phyloP scores from a whole-genome alignment of 2,113 vertebrate species.

The Tyto alba region DNA sequence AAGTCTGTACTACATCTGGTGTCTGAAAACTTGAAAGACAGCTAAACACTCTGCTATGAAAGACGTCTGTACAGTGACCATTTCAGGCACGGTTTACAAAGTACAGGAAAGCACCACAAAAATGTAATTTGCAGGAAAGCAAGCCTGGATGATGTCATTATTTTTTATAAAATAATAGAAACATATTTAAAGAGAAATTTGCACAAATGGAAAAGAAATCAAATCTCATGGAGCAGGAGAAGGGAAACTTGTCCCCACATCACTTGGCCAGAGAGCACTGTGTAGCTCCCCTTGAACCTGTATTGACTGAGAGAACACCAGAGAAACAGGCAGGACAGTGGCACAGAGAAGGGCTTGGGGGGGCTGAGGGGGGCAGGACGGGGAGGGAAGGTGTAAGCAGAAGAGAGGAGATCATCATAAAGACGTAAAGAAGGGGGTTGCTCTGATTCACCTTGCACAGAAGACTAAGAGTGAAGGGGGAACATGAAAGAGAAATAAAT shows the following conservation, averaged over 20 bases:
- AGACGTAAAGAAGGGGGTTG: neutral
- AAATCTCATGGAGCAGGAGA: neutral
- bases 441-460: neutral
- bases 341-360: neutral
- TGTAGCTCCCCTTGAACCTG: accelerated
- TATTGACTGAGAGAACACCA: neutral
- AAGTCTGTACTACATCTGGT: neutral
- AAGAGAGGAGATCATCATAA: neutral
- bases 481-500: neutral
- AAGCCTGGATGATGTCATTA: neutral
- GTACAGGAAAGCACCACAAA: neutral
- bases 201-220: neutral
- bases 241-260: neutral
- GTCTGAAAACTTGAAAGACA: neutral
- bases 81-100: neutral
- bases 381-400: no score
- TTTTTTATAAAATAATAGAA: neutral
- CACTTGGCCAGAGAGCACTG: neutral
- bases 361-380: no score
- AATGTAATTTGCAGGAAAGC: neutral
- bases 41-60: neutral
- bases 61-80: neutral
- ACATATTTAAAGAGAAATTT: neutral
- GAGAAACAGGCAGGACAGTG: neutral
- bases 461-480: neutral